Evolutionary conservation across 2,113 vertebrate species (phyloP).

Genomic region (Pica pica): DNA sequence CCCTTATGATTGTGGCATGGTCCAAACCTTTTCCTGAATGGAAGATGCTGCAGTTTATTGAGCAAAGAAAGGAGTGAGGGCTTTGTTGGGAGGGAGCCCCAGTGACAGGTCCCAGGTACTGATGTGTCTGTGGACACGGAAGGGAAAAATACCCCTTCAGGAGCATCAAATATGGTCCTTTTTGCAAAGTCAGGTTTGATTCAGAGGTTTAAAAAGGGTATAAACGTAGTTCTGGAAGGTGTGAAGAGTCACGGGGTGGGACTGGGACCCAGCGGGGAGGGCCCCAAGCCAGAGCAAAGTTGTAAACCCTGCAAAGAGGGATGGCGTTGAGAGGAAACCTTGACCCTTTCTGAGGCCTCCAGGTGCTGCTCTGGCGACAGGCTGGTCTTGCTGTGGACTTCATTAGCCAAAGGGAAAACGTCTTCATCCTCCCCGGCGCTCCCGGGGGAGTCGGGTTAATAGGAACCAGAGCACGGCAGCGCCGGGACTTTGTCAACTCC

Average conservation of each 20-base stretch:
- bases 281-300: background rate
- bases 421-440: background rate
- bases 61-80: background rate
- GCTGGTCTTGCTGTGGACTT: background rate
- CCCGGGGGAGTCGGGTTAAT: constrained; percentile 28
- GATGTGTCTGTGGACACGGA: fast-evolving
- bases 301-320: background rate
- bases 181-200: background rate
- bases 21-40: background rate
- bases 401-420: background rate
- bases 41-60: background rate
- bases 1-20: background rate
- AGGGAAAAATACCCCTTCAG: background rate
- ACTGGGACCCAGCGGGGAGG: background rate
- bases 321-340: background rate
- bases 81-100: background rate
- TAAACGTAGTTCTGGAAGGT: fast-evolving
- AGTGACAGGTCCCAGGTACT: background rate
- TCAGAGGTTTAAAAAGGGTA: background rate
- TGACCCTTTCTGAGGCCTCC: background rate
- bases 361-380: background rate
- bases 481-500: constrained; percentile 11
- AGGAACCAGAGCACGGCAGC: background rate
- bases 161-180: background rate
- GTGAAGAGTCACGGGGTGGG: background rate